phyloP scores from a whole-genome alignment of 2,888 invertebrate species.

The Eupithecia centaureata region DNA sequence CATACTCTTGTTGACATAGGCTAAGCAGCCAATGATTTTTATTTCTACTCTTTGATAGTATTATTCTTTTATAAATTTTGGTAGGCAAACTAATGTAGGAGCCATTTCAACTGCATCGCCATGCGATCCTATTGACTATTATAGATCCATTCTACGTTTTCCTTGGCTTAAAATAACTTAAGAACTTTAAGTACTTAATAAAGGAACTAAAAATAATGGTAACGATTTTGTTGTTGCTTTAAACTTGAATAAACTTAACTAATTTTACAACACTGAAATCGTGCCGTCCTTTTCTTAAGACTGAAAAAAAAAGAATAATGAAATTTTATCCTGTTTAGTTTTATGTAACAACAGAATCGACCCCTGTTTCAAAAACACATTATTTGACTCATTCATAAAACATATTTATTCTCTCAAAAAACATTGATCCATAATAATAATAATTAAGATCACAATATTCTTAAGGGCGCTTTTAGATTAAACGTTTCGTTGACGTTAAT shows the following conservation, averaged over 20 bases:
- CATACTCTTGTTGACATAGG: too few species aligned
- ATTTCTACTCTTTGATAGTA: too few species aligned
- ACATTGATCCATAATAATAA: conserved; percentile 24
- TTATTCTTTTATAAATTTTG: too few species aligned
- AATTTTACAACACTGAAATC: background rate
- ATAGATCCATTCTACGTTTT: background rate
- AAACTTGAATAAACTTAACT: background rate
- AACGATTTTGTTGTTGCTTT: background rate
- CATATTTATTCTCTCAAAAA: conserved; percentile 56
- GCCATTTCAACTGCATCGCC: too few species aligned
- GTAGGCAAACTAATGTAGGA: too few species aligned
- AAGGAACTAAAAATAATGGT: background rate
- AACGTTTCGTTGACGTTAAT: background rate
- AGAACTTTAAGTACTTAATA: too few species aligned
- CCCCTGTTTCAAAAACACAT: conserved; percentile 10
- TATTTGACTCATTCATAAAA: conserved; percentile 43
- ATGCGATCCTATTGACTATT: background rate
- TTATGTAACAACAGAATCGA: background rate
- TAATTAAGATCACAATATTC: conserved; percentile 49
- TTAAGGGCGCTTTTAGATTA: background rate
- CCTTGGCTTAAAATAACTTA: too few species aligned
- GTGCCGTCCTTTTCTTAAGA: background rate
- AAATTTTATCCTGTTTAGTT: background rate
- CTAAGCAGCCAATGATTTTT: too few species aligned
- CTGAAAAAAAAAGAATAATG: background rate